phyloP scores from a whole-genome alignment of 2,797 vertebrate species.

The Danionella dracula region DNA sequence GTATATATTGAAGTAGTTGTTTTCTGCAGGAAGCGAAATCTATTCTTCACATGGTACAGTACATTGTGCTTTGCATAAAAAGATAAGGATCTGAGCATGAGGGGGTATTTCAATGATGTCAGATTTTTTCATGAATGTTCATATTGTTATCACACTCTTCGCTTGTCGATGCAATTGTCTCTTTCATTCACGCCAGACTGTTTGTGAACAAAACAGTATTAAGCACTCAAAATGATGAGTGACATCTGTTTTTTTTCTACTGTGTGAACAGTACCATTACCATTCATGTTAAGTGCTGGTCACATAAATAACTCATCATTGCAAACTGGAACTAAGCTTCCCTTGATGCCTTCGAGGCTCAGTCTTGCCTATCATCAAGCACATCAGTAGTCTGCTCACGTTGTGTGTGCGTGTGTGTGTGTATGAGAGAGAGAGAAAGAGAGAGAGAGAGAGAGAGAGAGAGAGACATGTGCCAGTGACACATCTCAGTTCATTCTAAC shows the following conservation, averaged over 20 bases:
- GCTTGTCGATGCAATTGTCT: background rate
- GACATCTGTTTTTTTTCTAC: background rate
- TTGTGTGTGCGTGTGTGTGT: background rate
- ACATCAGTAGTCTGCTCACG: constrained; percentile 19
- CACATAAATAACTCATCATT: background rate
- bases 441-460: background rate
- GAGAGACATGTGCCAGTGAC: constrained; percentile 54
- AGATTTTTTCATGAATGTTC: too few relatives aligned
- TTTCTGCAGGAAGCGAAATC: too few relatives aligned
- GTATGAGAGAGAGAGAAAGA: constrained; percentile 1
- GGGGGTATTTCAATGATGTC: too few relatives aligned
- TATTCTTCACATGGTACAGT: too few relatives aligned
- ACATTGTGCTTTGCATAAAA: too few relatives aligned
- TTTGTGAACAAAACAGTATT: background rate
- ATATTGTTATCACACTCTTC: too few relatives aligned
- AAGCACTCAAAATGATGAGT: background rate
- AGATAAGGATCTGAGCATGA: too few relatives aligned
- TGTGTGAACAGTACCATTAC: background rate
- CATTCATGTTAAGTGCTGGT: background rate
- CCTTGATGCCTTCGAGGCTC: background rate
- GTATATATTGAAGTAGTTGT: too few relatives aligned
- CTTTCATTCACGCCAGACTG: background rate
- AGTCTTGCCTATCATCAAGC: constrained; percentile 6
- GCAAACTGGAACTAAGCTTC: background rate
- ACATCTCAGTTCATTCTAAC: constrained; percentile 51